Conservation (phyloP, 2,797 vertebrate genomes). For the Momotus momota region DNA sequence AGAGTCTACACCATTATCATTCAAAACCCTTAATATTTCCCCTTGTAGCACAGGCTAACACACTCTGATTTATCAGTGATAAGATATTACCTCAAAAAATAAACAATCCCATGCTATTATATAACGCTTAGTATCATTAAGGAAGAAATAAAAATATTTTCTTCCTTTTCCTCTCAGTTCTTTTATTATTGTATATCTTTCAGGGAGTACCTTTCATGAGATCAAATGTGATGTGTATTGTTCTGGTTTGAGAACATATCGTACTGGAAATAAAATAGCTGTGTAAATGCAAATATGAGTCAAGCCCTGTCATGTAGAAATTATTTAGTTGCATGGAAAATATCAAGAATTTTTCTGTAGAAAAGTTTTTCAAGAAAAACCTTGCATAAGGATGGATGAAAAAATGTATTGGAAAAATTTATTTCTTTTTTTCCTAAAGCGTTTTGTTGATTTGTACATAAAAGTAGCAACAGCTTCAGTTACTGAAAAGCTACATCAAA, state of each 20-base stretch:
- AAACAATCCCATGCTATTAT: fast-evolving
- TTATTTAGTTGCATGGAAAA: background rate
- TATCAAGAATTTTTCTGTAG: background rate
- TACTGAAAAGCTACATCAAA: background rate
- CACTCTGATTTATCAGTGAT: background rate
- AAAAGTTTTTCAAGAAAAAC: background rate
- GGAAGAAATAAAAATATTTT: background rate
- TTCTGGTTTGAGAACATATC: background rate
- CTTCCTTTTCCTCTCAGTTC: background rate
- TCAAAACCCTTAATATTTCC: background rate
- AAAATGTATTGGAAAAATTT: background rate
- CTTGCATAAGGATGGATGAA: background rate
- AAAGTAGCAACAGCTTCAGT: background rate
- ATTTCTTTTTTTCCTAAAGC: background rate
- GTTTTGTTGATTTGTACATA: background rate
- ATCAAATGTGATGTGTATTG: background rate
- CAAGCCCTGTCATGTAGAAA: background rate
- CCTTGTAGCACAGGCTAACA: background rate
- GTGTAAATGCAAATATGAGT: background rate
- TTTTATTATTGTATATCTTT: background rate
- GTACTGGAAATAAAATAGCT: background rate
- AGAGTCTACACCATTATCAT: background rate
- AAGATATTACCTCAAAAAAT: background rate
- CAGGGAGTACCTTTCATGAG: background rate
- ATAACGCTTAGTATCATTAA: background rate